phyloP scores from a whole-genome alignment of 2,888 invertebrate species.

The Gasteruption jaculator region DNA sequence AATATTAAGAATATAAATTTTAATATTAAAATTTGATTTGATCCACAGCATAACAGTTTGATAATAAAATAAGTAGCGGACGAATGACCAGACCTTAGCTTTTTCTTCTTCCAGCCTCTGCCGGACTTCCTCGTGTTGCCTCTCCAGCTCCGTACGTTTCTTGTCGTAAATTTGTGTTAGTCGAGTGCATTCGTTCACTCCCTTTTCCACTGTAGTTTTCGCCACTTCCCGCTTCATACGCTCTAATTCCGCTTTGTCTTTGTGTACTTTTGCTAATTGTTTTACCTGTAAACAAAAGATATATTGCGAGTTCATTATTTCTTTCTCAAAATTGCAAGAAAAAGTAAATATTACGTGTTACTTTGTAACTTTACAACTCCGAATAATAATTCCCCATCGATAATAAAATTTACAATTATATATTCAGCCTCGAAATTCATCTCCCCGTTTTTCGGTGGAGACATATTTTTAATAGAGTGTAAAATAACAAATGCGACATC shows the following conservation, averaged over 20 bases:
- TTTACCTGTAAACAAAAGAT: constrained; percentile 67
- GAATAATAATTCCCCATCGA: not conserved
- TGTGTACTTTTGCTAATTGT: constrained; percentile 77
- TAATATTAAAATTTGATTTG: too few relatives aligned
- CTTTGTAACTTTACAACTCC: too few relatives aligned
- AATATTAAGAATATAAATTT: too few relatives aligned
- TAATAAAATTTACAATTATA: not conserved
- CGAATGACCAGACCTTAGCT: constrained; percentile 54
- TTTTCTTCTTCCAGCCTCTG: constrained; percentile 66
- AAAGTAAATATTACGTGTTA: too few relatives aligned
- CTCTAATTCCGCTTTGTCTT: constrained; percentile 86
- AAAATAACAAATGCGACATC: too few relatives aligned
- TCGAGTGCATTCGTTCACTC: constrained; percentile 83
- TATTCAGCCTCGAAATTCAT: too few relatives aligned
- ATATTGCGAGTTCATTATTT: too few relatives aligned
- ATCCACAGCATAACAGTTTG: too few relatives aligned
- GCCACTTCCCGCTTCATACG: constrained; percentile 82
- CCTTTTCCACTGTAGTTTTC: constrained; percentile 78
- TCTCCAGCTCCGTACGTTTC: constrained; percentile 70
- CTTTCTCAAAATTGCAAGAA: too few relatives aligned
- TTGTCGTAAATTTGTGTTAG: constrained; percentile 73
- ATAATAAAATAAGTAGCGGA: not conserved
- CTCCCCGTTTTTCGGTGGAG: too few relatives aligned
- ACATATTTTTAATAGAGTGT: too few relatives aligned
- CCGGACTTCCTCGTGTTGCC: constrained; percentile 73